Evolutionary conservation across 2,888 invertebrate species (phyloP), one percentile per base, ranked within the genome.

Genomic region (Syrphus vitripennis): DNA sequence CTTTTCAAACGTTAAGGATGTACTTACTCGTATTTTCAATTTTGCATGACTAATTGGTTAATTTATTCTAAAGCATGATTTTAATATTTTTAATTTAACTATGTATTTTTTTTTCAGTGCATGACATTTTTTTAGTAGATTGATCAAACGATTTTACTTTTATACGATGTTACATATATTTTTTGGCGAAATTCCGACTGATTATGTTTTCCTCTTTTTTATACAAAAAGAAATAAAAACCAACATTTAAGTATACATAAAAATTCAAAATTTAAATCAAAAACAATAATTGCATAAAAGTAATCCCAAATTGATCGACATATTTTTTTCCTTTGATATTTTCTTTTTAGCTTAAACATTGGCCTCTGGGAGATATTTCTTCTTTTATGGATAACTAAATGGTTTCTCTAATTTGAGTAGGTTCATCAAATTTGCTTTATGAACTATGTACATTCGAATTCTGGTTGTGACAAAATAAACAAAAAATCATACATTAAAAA

Each of bases 261-360:
- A 71, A 72, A 55, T 24, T 77, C 59, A 19, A 70, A 83, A 67
- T 69, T 69, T 72, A 12, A 69, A 71, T 37, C 7, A 5, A 69
- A 42, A 71, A 48, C 40, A 34, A 65, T 9, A 37, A 59, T 57
- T 3, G 10, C 2, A 50, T 75, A 70, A 79, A 78, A 83, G 83
- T 75, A 71, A 65, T 26, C 50, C 40, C 63, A 65, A 74, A 77
- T 82, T 86, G 77, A 86, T 86, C 74, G 42, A 70, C 34, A 24
- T 9, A 21, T 76, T 71, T n/a, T n/a, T n/a, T n/a, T 77, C 57
- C 59, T 55, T 40, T 26, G 14, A 53, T 24, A 42, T 87, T 88
- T 88, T 89, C 90, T 89, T 89, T 90, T 90, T 91, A 92, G 92
- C 89, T 74, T 89, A 78, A 89, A 88, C 84, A 76, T 90, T 76